A percentile compares a stretch with the other conserved stretches of the same genome.
Conservation (phyloP, 2,113 vertebrate species). For the Neotragus pygmaeus region DNA sequence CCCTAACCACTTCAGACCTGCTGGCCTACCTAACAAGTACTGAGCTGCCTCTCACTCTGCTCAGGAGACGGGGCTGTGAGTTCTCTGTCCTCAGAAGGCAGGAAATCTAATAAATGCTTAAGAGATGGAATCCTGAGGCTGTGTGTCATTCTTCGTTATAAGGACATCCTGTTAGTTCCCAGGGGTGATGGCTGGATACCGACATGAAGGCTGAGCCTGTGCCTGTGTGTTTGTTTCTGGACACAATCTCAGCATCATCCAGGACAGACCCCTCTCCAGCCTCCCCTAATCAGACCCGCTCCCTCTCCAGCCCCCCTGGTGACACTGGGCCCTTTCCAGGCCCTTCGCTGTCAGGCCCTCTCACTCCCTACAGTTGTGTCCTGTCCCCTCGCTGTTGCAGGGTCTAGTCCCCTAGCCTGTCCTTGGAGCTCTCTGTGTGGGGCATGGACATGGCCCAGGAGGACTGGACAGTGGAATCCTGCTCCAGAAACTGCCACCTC, state of each 20-base stretch:
- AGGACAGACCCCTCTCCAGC: not conserved
- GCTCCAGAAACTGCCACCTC: no score
- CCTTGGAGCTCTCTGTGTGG: no score
- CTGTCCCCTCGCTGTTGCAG: no score
- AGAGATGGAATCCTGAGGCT: not conserved
- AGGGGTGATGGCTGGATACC: fast-evolving
- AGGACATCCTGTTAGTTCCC: not conserved
- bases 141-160: not conserved
- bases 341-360: no score
- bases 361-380: no score
- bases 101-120: not conserved
- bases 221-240: not conserved
- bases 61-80: fast-evolving
- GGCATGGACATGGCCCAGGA: no score
- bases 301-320: no score
- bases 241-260: not conserved
- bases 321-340: no score
- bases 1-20: not conserved
- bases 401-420: no score
- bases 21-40: not conserved
- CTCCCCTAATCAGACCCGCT: not conserved
- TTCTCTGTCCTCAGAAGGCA: not conserved
- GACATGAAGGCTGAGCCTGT: not conserved
- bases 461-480: no score
- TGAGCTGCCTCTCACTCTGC: not conserved